These are phyloP conservation scores for Aythya fuligula DNA, from an alignment of 2,797 vertebrate genomes.

Conservation along the genomic window DNA sequence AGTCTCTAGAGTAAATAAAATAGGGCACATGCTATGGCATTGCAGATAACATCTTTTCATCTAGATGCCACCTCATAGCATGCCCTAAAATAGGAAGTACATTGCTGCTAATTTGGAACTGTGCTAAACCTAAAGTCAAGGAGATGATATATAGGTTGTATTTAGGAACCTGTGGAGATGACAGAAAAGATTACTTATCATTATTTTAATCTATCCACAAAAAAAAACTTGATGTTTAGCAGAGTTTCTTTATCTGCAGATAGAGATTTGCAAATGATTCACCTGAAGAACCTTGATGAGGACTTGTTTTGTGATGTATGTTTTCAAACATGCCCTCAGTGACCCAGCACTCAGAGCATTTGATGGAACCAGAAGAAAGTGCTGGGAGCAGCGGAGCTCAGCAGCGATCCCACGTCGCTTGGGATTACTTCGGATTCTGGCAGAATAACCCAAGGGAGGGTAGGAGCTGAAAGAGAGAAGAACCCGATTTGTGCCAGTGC, in stretches of 20 bases:
- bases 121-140: not conserved
- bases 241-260: not conserved
- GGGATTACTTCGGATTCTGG: not conserved
- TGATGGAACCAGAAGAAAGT: not conserved
- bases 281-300: not conserved
- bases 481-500: not conserved
- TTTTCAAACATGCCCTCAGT: rapidly evolving
- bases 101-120: not conserved
- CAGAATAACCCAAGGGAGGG: not conserved
- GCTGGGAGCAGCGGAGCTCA: not conserved
- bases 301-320: not conserved
- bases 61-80: not conserved
- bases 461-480: not conserved
- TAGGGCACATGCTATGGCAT: not conserved
- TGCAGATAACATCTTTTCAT: not conserved
- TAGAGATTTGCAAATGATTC: not conserved
- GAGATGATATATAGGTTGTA: not conserved
- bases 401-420: not conserved
- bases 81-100: not conserved
- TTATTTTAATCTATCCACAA: not conserved
- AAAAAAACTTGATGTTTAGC: not conserved
- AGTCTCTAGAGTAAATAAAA: not conserved
- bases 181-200: not conserved
- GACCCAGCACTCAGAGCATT: not conserved
- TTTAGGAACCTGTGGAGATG: not conserved